Evolutionary conservation across 2,113 vertebrate species (phyloP), one percentile per base, ranked within the genome.

Genomic region (Sarotherodon lohbergeri): DNA sequence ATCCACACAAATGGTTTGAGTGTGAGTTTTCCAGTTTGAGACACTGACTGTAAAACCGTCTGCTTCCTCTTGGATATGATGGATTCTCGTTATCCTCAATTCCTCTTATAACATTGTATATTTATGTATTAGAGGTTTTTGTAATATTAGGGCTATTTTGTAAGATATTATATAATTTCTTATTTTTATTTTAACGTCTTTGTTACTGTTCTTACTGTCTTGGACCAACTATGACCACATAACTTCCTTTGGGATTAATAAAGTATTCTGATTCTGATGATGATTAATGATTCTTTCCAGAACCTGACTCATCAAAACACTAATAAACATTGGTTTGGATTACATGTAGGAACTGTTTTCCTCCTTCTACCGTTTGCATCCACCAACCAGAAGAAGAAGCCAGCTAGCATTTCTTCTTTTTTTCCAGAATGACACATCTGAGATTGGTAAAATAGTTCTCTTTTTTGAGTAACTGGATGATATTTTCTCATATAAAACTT

Each of bases 31-130:
- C 43, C 24, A 76, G 71, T 50, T 50, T 50, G 71, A 76, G 9
- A 19, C 24, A 78, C 27, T 19, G 9, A 50, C 1, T 0, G 16
- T 32, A 52, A 52, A n/a, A 78, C 46, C 1, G 0, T 7, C 9
- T 76, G 24, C 14, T 50, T 50, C 73, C 27, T 50, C 43, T 50
- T 78, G 27, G 43, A 32, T 48, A 24, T 24, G 22, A 56, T 24
- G 2, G 7, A 50, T 39, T 39, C 36, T 39, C 4, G 9, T 39
- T 39, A 39, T 39, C 9, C 36, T 39, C 36, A 39, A 39, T 39
- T 39, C 36, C 36, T 10, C 36, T 39, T 39, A 39, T 39, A 39
- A 39, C 36, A 39, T 39, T 39, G 2, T 39, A 39, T 10, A 9
- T 36, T 3, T 36, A 36, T 36, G 7, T 36, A 10, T 39, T 10